These are phyloP conservation scores for Meloidogyne chitwoodi DNA, from an alignment of 1,140 invertebrate genomes.

Conservation along the genomic window DNA sequence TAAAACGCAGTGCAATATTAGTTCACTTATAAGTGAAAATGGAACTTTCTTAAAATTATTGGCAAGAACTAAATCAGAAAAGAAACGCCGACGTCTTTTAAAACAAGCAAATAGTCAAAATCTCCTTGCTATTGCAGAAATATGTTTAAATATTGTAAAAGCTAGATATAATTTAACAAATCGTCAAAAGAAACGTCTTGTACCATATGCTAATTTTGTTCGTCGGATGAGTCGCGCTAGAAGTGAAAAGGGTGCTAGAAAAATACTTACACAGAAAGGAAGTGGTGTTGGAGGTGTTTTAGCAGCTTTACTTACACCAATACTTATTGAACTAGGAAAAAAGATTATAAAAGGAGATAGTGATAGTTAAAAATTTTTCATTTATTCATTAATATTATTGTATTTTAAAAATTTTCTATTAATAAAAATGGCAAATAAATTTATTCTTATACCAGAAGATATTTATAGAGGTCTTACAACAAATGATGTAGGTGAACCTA, in stretches of 20 bases:
- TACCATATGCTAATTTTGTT: no score
- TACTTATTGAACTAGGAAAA: background rate
- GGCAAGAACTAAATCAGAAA: background rate
- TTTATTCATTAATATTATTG: background rate
- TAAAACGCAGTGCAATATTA: background rate
- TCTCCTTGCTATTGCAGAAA: background rate
- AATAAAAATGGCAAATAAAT: background rate
- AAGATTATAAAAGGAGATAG: background rate
- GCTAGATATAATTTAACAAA: no score
- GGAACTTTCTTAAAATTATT: background rate
- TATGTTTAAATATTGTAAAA: no score
- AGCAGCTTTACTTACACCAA: background rate
- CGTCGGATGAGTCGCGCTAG: no score
- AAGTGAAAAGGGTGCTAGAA: background rate
- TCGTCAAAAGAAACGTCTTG: no score
- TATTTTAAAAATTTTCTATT: background rate
- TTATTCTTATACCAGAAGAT: slow-evolving; percentile 21
- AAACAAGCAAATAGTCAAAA: background rate
- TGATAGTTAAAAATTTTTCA: background rate
- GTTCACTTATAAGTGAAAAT: slow-evolving; percentile 1
- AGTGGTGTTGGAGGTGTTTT: background rate
- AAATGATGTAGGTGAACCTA: background rate
- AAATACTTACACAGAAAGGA: background rate
- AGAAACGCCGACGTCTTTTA: slow-evolving; percentile 1
- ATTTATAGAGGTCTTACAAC: background rate